Conservation (phyloP, 2,888 invertebrate species). For the Campoplex nolae region DNA sequence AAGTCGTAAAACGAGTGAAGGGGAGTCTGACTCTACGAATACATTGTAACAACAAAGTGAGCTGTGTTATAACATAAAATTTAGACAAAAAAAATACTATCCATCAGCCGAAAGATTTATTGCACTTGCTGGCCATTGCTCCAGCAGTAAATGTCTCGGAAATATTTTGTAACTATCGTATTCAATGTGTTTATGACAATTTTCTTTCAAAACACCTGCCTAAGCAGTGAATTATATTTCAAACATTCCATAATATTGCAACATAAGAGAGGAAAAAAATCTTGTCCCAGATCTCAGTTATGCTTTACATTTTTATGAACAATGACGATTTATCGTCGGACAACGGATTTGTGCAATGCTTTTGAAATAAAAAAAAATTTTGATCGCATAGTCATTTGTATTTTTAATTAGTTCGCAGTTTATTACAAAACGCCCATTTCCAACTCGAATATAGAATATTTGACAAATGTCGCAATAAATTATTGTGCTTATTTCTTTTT, state of each 20-base stretch:
- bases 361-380: neutral
- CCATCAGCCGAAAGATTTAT: slow-evolving; percentile 13
- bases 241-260: neutral
- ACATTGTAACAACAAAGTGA: slow-evolving; percentile 5
- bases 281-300: neutral
- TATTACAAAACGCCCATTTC: neutral
- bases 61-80: neutral
- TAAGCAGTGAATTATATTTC: neutral
- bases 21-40: neutral
- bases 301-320: neutral
- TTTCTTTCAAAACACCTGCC: neutral
- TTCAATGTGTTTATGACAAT: neutral
- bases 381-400: no score
- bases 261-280: neutral
- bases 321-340: neutral
- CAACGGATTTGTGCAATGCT: neutral
- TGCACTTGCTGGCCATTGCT: neutral
- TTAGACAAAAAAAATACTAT: neutral
- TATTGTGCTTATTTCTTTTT: neutral
- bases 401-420: neutral
- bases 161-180: slow-evolving; percentile 15
- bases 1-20: slow-evolving; percentile 48
- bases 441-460: neutral
- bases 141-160: neutral
- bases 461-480: neutral